A percentile compares a stretch with the other conserved stretches of the same genome.
phyloP scores from a whole-genome alignment of 2,113 vertebrate species.

The Tor tambroides region DNA sequence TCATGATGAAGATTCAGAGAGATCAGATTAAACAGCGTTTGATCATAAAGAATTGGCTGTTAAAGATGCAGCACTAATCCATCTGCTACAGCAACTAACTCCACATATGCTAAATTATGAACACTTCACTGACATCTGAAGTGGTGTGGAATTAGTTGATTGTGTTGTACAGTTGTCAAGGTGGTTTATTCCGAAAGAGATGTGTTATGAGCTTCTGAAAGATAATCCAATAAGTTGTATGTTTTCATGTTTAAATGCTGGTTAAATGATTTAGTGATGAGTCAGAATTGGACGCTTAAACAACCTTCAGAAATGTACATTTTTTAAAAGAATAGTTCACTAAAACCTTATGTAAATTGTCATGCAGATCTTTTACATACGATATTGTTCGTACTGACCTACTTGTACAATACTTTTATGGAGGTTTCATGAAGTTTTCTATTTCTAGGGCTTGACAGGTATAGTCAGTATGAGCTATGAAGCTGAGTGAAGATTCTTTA shows the following conservation, averaged over 20 bases:
- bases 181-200: not conserved
- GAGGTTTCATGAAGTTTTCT: too few species aligned
- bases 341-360: not conserved
- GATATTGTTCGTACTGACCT: not conserved
- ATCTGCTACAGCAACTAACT: slow-evolving; percentile 38
- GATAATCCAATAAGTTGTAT: not conserved
- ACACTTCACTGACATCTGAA: slow-evolving; percentile 30
- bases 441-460: too few species aligned
- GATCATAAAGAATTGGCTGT: slow-evolving; percentile 52
- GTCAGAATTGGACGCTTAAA: not conserved
- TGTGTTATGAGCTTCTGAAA: not conserved
- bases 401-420: not conserved
- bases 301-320: too few species aligned
- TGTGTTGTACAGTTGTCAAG: slow-evolving; percentile 36
- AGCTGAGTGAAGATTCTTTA: too few species aligned
- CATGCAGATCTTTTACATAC: not conserved
- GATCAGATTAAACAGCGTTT: slow-evolving; percentile 51
- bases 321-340: not conserved
- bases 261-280: not conserved
- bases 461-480: too few species aligned
- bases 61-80: slow-evolving; percentile 53
- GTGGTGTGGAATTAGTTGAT: not conserved
- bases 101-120: slow-evolving; percentile 43
- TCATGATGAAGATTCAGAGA: slow-evolving; percentile 52
- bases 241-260: not conserved